Base-by-base conservation (phyloP, 1,140 invertebrate species). In the Drosophila novamexicana region DNA sequence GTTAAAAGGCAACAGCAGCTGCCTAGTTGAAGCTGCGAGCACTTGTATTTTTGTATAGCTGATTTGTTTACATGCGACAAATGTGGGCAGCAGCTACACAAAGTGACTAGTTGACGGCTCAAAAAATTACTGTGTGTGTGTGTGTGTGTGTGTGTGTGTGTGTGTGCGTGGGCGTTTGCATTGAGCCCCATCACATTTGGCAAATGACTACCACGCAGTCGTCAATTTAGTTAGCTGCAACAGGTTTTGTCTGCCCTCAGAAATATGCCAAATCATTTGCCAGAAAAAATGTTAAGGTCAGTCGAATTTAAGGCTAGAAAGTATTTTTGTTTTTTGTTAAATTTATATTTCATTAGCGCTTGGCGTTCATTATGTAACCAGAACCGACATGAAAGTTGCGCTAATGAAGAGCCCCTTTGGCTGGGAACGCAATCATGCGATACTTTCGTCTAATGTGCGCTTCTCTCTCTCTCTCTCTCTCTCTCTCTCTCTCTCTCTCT, bases 311-410 rank as follows among this genome's bases (percentile, higher is more conserved):
- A 52, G 9, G 63, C 73, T 83, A 88, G 83, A 88, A 88, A 88
- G 83, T 88, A 83, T 83, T 77, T 79, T 65, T 75, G 59, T 74
- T 73, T 47, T 52, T 79, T 56, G 52, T 59, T 50, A 12, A 53
- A 71, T 78, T 50, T 50, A 34, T 44, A n/a, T 63, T 69, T 62
- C n/a, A 29, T 62, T 45, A 49, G 14, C 32, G 18, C n/a, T 44
- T 42, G 3, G 74, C 22, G 75, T 57, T 77, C 42, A 74, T 88
- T 88, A 88, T 88, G 84, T 88, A 88, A 88, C 79, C 79, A 80
- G 77, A 88, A 65, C 78, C 83, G 74, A 71, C 76, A 66, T 72
- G 66, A 86, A 86, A 89, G 83, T 77, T 58, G 39, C 40, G 47
- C 79, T 89, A 88, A 88, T 89, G 84, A 88, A 88, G 73, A 76